Conservation (phyloP, 2,113 vertebrate genomes). For the Rhodinocichla rosea region DNA sequence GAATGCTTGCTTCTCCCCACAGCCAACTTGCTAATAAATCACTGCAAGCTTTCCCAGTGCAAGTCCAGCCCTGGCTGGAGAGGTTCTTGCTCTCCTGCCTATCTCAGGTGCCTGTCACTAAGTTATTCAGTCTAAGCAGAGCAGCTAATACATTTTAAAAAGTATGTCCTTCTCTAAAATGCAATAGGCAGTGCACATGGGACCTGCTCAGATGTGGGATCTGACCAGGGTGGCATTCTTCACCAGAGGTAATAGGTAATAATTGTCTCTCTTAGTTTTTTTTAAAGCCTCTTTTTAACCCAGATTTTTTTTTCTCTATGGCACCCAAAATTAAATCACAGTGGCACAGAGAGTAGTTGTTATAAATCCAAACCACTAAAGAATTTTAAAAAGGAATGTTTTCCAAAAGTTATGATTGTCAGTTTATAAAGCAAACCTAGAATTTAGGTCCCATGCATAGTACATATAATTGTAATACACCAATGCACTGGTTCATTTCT, state of each 20-base stretch:
- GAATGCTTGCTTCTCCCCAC: not conserved
- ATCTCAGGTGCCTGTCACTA: not conserved
- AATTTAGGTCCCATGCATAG: not conserved
- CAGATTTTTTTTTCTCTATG: not conserved
- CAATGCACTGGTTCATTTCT: not conserved
- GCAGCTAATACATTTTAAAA: not conserved
- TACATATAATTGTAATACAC: not conserved
- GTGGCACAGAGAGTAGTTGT: not conserved
- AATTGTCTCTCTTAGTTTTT: not conserved
- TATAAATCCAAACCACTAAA: not conserved
- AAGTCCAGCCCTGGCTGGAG: not conserved
- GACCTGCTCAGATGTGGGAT: not conserved
- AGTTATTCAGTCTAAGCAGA: not conserved
- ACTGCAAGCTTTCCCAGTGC: not conserved
- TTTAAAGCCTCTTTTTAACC: not conserved
- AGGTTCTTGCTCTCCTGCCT: not conserved
- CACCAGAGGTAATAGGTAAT: not conserved
- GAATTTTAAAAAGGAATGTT: not conserved
- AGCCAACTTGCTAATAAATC: not conserved
- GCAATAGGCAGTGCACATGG: not conserved
- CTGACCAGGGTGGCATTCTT: not conserved
- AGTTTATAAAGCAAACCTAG: not conserved
- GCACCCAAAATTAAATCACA: not conserved
- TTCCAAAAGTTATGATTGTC: not conserved
- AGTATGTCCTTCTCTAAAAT: not conserved